phyloP scores from a whole-genome alignment of 2,113 vertebrate genomes.

The Toxotes chatareus region DNA sequence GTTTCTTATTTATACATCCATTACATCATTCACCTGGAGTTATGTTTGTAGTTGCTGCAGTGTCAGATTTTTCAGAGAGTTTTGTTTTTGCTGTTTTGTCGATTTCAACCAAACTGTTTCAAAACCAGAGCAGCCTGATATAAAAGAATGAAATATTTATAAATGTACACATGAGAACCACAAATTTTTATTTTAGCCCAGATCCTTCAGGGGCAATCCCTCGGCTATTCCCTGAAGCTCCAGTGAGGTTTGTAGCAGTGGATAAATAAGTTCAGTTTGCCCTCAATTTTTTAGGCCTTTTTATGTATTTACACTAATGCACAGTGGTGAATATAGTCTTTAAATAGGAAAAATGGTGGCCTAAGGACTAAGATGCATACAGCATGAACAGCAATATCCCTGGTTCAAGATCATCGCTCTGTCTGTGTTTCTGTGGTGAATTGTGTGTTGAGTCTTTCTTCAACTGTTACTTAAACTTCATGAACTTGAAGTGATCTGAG shows the following conservation, averaged over 20 bases:
- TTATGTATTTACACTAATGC: background rate
- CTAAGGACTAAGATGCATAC: background rate
- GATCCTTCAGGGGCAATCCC: slow-evolving; percentile 24
- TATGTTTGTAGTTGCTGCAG: background rate
- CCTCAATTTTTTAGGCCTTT: slow-evolving; percentile 9
- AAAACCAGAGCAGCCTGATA: slow-evolving; percentile 39
- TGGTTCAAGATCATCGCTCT: background rate
- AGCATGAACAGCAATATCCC: background rate
- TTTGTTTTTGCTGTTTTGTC: slow-evolving; percentile 9
- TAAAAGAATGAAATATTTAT: slow-evolving; percentile 58
- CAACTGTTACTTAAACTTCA: background rate
- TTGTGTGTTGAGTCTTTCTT: too few species aligned
- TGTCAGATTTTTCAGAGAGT: background rate
- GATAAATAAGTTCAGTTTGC: slow-evolving; percentile 25
- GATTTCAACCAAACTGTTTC: slow-evolving; percentile 17
- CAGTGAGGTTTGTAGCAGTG: slow-evolving; percentile 21
- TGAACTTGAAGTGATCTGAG: background rate
- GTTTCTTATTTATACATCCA: too few species aligned
- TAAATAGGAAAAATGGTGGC: background rate
- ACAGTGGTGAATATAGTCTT: background rate
- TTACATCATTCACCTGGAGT: too few species aligned
- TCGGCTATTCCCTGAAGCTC: slow-evolving; percentile 9
- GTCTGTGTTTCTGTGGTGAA: too few species aligned
- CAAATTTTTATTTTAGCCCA: slow-evolving; percentile 39
- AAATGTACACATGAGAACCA: slow-evolving; percentile 36